Percentiles rank a stretch among this genome's conserved stretches.
phyloP scores from a whole-genome alignment of 2,797 vertebrate species.

The Schizothorax lantsangensis region DNA sequence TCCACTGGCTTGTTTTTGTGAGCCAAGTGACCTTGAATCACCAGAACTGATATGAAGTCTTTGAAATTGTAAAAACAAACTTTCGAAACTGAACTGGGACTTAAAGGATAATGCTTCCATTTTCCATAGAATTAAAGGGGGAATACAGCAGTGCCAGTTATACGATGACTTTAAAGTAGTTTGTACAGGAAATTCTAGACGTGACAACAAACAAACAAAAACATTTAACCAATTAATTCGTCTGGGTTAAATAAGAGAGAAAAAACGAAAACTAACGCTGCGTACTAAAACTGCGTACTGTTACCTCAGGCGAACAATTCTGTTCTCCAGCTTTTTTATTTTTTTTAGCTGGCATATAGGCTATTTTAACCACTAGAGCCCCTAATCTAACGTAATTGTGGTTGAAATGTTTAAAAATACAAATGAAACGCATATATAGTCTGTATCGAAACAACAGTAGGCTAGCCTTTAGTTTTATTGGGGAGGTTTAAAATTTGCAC shows the following conservation, averaged over 20 bases:
- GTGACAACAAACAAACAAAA: neutral
- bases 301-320: neutral
- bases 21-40: neutral
- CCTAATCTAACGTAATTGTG: neutral
- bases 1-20: neutral
- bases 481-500: neutral
- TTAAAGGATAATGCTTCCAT: neutral
- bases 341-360: neutral
- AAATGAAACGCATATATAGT: neutral
- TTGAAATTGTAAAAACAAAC: slow-evolving; percentile 4
- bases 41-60: neutral
- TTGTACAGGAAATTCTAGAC: neutral
- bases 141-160: neutral
- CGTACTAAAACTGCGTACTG: neutral
- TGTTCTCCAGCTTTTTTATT: neutral
- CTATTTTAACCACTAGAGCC: neutral
- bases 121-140: neutral
- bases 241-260: neutral
- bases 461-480: neutral
- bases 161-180: neutral
- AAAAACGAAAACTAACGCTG: neutral
- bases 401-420: neutral
- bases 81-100: neutral
- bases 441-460: neutral
- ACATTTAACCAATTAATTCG: neutral